Conservation (phyloP, 2,888 invertebrate genomes). For the Tipula confusa region DNA sequence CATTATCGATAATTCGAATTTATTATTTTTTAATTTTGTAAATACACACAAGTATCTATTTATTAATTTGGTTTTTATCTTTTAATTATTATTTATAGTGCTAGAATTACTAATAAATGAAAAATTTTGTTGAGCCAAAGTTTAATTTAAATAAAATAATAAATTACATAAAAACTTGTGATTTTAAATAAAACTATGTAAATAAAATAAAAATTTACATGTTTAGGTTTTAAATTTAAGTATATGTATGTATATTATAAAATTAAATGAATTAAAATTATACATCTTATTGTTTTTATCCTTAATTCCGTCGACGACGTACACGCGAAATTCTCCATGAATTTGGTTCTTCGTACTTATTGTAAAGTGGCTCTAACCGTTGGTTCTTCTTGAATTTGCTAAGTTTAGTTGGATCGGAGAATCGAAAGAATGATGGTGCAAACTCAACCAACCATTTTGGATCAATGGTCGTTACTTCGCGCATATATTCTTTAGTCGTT, state of each 20-base stretch:
- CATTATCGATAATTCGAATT: background rate
- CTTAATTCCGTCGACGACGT: conserved; percentile 77
- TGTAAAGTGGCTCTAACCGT: conserved; percentile 93
- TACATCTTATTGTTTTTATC: background rate
- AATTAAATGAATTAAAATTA: background rate
- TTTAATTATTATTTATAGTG: background rate
- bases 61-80: background rate
- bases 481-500: conserved; percentile 99
- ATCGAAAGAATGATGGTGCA: conserved; percentile 98
- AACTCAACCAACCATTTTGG: conserved; percentile 99
- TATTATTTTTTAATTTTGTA: background rate
- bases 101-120: background rate
- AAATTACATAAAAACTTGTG: background rate
- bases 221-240: background rate
- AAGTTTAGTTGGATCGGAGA: conserved; percentile 96
- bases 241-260: background rate
- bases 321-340: conserved; percentile 98
- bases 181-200: conserved; percentile 5
- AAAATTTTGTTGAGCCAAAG: background rate
- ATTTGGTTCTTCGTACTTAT: conserved; percentile 99
- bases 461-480: conserved; percentile 94
- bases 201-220: background rate
- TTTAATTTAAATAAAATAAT: background rate
- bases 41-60: background rate
- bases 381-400: conserved; percentile 99